These are phyloP conservation scores for Seriola quinqueradiata DNA, from an alignment of 2,113 vertebrate species.

Conservation along the genomic window DNA sequence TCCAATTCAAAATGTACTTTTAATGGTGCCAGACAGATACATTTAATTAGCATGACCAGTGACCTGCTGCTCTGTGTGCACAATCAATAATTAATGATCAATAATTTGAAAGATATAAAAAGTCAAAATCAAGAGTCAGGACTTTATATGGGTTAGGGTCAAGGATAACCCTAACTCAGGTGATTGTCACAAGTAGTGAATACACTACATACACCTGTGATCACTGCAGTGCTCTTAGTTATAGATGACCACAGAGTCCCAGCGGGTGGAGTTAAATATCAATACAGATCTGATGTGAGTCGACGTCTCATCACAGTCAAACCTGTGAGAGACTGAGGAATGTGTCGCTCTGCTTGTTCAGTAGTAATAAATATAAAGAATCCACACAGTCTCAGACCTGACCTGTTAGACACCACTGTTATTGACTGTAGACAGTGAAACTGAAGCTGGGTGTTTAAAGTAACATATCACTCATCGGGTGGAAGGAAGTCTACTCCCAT, in stretches of 20 bases:
- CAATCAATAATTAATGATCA: background rate
- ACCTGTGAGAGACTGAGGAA: background rate
- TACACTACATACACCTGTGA: background rate
- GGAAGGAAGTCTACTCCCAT: conserved; percentile 80
- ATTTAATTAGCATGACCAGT: background rate
- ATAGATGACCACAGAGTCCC: background rate
- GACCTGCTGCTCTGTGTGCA: background rate
- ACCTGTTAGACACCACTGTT: background rate
- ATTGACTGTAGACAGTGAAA: background rate
- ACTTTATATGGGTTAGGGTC: background rate
- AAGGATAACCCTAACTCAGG: no score
- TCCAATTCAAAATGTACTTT: background rate
- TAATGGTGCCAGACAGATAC: background rate
- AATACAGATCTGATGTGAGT: background rate
- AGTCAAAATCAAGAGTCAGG: background rate
- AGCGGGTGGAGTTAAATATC: background rate
- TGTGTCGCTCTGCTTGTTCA: background rate
- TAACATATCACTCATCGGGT: conserved; percentile 70
- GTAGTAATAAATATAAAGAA: background rate
- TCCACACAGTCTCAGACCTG: no score
- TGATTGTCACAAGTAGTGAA: no score
- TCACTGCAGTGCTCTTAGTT: background rate
- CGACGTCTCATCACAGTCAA: background rate
- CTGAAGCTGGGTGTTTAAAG: conserved; percentile 16
- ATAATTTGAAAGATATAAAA: background rate